phyloP scores from a whole-genome alignment of 2,888 invertebrate species.

The Iphiclides podalirius region DNA sequence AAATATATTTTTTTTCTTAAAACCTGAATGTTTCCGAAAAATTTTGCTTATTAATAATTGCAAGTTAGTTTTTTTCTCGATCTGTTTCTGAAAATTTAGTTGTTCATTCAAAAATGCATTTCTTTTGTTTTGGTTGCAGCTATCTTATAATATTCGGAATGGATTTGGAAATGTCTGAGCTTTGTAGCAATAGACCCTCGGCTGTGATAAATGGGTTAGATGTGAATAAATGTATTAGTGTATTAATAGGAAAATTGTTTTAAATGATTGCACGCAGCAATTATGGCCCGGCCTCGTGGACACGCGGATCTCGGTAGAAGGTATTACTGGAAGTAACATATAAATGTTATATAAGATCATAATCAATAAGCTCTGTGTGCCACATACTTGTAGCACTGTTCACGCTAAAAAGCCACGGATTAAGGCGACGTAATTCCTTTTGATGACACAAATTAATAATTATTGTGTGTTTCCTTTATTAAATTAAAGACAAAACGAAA shows the following conservation, averaged over 20 bases:
- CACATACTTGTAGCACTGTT: conserved; percentile 21
- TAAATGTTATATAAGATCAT: conserved; percentile 43
- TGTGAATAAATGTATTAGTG: conserved; percentile 33
- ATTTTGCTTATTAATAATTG: no score
- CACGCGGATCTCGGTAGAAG: conserved; percentile 82
- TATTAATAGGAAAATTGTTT: conserved; percentile 56
- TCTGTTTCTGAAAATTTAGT: conserved; percentile 20
- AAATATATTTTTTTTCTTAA: no score
- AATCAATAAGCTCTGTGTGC: conserved; percentile 34
- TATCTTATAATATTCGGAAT: conserved; percentile 74
- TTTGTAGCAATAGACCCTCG: conserved; percentile 64
- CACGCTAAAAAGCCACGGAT: background rate
- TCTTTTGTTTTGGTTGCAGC: conserved; percentile 73
- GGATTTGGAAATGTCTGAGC: conserved; percentile 78
- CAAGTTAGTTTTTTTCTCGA: no score
- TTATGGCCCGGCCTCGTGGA: conserved; percentile 80
- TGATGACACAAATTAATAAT: conserved; percentile 1
- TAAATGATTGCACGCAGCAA: conserved; percentile 77
- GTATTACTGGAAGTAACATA: conserved; percentile 82
- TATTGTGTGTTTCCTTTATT: conserved; percentile 2
- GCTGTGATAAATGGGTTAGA: conserved; percentile 74
- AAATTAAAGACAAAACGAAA: no score
- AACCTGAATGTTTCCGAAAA: no score
- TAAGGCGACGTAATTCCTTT: conserved; percentile 2
- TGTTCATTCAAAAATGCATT: conserved; percentile 22